Percentiles rank a stretch among this genome's conserved stretches.
These are phyloP conservation scores for Eurystomus gularis DNA, from an alignment of 2,113 vertebrate genomes.

Conservation along the genomic window DNA sequence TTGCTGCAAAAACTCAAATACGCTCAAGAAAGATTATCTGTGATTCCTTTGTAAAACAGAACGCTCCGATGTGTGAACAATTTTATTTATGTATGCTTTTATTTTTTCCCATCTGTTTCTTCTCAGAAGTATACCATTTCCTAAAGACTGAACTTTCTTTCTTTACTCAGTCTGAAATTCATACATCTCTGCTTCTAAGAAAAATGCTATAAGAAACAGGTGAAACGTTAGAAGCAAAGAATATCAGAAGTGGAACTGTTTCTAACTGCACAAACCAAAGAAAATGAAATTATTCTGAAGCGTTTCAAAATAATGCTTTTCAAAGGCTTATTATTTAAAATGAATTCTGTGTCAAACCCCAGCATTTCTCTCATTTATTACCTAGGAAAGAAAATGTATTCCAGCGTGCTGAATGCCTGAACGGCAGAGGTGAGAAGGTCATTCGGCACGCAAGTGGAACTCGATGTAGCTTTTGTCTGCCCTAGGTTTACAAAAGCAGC, in stretches of 20 bases:
- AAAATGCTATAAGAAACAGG: slow-evolving; percentile 27
- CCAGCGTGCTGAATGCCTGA: not conserved
- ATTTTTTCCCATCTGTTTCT: slow-evolving; percentile 4
- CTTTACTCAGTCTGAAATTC: not conserved
- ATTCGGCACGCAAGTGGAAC: not conserved
- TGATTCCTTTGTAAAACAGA: not conserved
- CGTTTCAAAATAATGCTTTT: slow-evolving; percentile 7
- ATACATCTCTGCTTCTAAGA: not conserved
- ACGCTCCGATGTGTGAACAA: not conserved
- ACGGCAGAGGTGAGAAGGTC: not conserved
- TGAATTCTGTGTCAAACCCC: not conserved
- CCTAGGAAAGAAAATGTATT: not conserved
- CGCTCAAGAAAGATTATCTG: not conserved
- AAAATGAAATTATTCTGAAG: not conserved
- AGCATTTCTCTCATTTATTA: not conserved
- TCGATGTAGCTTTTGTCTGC: not conserved
- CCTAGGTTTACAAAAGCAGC: not conserved
- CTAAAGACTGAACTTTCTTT: not conserved
- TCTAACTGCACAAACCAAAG: not conserved
- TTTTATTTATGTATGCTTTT: not conserved
- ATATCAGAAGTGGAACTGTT: not conserved
- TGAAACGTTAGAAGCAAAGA: slow-evolving; percentile 27
- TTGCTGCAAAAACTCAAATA: not conserved
- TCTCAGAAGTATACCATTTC: not conserved
- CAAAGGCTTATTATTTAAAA: slow-evolving; percentile 2